Base-by-base conservation (phyloP, 1,140 invertebrate species). In the Diabrotica undecimpunctata region DNA sequence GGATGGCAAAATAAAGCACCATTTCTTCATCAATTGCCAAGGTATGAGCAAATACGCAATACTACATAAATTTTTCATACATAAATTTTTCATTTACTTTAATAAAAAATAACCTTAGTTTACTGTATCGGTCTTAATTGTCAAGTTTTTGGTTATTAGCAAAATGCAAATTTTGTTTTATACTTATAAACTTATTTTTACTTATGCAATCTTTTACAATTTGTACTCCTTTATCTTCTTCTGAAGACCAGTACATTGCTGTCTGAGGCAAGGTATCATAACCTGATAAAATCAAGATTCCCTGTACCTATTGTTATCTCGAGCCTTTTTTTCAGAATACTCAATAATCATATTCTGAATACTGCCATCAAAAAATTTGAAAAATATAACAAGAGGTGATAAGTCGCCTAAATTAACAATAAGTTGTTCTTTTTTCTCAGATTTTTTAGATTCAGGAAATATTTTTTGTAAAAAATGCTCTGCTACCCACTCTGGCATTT, bases 21-120 rank as follows among this genome's bases (percentile, higher is more conserved):
- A n/a, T n/a, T n/a, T n/a, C n/a, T 39, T 65, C 82, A 78, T 83
- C 80, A 64, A 83, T 76, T 46, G 77, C 79, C 64, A 79, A 72
- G 66, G 78, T 69, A 61, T 73, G 66, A 67, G 74, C 66, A 72
- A 77, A 74, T 68, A 79, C 74, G 59, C 74, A 74, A 74, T 75
- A 76, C 70, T 77, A 72, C 61, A 77, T 70, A 70, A 74, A 75
- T 71, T 73, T 80, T 70, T 76, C 69, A 75, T 80, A n/a, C n/a
- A n/a, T n/a, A n/a, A n/a, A n/a, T n/a, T n/a, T n/a, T n/a, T n/a
- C n/a, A n/a, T n/a, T 79, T 11, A 67, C 56, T 46, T 57, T 50
- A 38, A 65, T 51, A 37, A 75, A 66, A n/a, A 75, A 64, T 37
- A 59, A 64, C 50, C 70, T 65, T 14, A 78, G n/a, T 73, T 78